Evolutionary conservation across 2,888 invertebrate genomes (phyloP).

Genomic region (Unio pictorum): DNA sequence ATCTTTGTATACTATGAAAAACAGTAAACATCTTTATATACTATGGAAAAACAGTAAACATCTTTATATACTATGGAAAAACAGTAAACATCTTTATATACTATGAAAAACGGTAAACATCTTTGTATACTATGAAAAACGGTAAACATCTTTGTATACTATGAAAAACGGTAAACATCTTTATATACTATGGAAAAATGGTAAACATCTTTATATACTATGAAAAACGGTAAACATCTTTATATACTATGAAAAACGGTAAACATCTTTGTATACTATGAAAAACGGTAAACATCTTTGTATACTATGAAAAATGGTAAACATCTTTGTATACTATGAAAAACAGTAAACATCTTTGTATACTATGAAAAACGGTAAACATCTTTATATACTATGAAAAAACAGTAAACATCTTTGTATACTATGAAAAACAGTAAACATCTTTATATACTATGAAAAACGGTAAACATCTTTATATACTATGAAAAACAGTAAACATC

Average conservation of each 20-base stretch:
- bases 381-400: slow-evolving; percentile 55
- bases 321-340: slow-evolving; percentile 55
- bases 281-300: slow-evolving; percentile 46
- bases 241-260: neutral
- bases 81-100: too few relatives aligned
- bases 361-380: too few relatives aligned
- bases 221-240: slow-evolving; percentile 48
- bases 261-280: too few relatives aligned
- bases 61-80: neutral
- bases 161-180: slow-evolving; percentile 52
- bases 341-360: slow-evolving; percentile 43
- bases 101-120: slow-evolving; percentile 56
- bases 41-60: slow-evolving; percentile 57
- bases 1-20: neutral
- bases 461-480: slow-evolving; percentile 38
- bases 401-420: slow-evolving; percentile 40
- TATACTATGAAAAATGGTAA: too few relatives aligned
- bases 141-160: too few relatives aligned
- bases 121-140: neutral
- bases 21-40: too few relatives aligned
- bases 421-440: too few relatives aligned
- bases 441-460: slow-evolving; percentile 53
- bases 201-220: too few relatives aligned
- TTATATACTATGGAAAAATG: neutral
- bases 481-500: too few relatives aligned